These are phyloP conservation scores for Nematolebias whitei DNA, from an alignment of 2,113 vertebrate species.

Conservation along the genomic window DNA sequence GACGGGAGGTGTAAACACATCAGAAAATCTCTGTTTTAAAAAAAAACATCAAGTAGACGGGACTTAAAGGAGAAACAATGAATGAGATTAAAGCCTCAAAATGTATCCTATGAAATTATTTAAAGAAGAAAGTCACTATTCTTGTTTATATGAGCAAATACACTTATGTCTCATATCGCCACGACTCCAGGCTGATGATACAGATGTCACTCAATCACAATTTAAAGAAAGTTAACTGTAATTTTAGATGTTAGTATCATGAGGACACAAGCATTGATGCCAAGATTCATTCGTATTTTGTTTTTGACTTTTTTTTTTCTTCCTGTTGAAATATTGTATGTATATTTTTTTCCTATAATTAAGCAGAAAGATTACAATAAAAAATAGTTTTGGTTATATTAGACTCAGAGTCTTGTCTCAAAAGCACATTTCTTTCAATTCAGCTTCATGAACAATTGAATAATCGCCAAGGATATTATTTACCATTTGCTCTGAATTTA, in stretches of 20 bases:
- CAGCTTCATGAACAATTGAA: no score
- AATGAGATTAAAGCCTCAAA: no score
- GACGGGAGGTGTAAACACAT: no score
- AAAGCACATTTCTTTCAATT: background rate
- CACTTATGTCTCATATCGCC: no score
- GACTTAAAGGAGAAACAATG: no score
- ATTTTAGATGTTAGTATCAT: background rate
- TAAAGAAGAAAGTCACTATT: no score
- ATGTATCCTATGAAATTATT: no score
- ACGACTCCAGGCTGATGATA: no score
- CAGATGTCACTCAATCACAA: no score
- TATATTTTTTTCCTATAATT: constrained; percentile 32
- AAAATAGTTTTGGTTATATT: constrained; percentile 2
- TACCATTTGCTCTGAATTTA: background rate
- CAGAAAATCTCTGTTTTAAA: no score
- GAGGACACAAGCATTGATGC: background rate
- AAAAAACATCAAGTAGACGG: no score
- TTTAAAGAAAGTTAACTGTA: background rate
- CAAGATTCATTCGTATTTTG: constrained; percentile 29
- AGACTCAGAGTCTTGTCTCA: background rate
- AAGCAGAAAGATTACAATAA: constrained; percentile 26
- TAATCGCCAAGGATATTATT: background rate
- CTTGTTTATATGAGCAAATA: no score
- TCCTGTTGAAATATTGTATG: background rate
- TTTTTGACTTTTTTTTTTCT: constrained; percentile 18